Base-by-base conservation (phyloP, 1,140 invertebrate species). In the Scaptodrosophila lebanonensis region DNA sequence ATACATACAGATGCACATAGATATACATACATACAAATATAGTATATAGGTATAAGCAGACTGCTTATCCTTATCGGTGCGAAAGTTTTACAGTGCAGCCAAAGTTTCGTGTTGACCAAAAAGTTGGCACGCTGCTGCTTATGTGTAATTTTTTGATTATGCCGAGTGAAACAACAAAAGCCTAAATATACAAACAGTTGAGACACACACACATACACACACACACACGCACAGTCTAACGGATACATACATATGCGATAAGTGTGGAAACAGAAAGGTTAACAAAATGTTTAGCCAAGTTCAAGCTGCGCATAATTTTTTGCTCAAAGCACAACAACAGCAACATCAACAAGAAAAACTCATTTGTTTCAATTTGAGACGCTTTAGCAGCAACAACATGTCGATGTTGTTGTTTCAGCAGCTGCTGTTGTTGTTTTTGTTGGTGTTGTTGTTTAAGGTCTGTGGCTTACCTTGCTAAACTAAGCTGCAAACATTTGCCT, bases 121-220 rank as follows among this genome's bases (percentile, higher is more conserved):
- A 77, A 72, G 59, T 77, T 68, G 44, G 54, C 54, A 56, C 51
- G 13, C 51, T 35, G 13, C 51, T 35, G 59, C 59, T 52, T 67
- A 66, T 72, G 39, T 58, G 49, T 64, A 77, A 77, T 77, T 79
- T 72, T 63, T 65, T 45, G 27, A 42, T 54, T 56, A 33, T 56
- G 40, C 60, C 29, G 62, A 35, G 49, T 63, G 64, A 38, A 60
- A 42, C 58, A 71, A 52, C 58, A 59, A 67, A 56, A 35, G 72
- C 66, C 62, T 66, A 69, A 56, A 22, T 48, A 44, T 35, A 49
- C 50, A 42, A 43, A 54, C 49, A 12, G 20, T 43, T n/a, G n/a
- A n/a, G n/a, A n/a, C n/a, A n/a, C n/a, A n/a, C n/a, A n/a, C n/a
- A n/a, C n/a, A n/a, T n/a, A n/a, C n/a, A n/a, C n/a, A n/a, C n/a